Evolutionary conservation across 2,797 vertebrate genomes (phyloP).

Genomic region (Fistularia tabacaria): DNA sequence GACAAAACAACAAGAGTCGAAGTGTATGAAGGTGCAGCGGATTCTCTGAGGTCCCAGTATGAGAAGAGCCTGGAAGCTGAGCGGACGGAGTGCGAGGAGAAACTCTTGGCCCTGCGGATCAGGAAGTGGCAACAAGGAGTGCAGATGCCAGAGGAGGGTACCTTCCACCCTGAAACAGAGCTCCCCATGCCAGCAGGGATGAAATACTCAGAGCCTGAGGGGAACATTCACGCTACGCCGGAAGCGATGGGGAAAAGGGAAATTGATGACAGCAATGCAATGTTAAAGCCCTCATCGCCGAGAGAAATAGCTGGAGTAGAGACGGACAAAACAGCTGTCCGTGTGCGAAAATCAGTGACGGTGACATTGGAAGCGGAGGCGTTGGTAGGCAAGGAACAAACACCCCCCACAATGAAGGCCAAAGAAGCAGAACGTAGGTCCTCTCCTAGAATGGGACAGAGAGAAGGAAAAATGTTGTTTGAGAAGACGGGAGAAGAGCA

Average conservation of each 20-base stretch:
- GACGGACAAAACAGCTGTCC: neutral
- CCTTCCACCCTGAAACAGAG: constrained; percentile 46
- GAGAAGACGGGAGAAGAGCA: constrained; percentile 52
- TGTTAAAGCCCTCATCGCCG: neutral
- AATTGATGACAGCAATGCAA: neutral
- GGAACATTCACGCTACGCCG: constrained; percentile 20
- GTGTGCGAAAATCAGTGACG: constrained; percentile 4
- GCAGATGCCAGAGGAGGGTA: constrained; percentile 51
- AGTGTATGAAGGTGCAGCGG: constrained; percentile 4
- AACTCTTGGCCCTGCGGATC: constrained; percentile 60
- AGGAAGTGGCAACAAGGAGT: constrained; percentile 71
- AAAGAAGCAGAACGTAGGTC: neutral
- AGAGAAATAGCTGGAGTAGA: neutral
- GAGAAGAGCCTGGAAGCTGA: constrained; percentile 68
- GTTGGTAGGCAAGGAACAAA: constrained; percentile 18
- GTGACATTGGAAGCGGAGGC: constrained; percentile 9
- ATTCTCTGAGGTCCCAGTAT: constrained; percentile 53
- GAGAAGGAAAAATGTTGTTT: constrained; percentile 52
- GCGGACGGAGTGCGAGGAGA: constrained; percentile 64
- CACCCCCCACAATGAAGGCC: constrained; percentile 18
- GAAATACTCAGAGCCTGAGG: constrained; percentile 31
- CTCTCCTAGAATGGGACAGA: constrained; percentile 28
- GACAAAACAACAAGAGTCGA: constrained; percentile 5
- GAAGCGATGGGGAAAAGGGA: constrained; percentile 18
- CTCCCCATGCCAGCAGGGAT: constrained; percentile 29